Percentiles rank a stretch among this genome's conserved stretches.
phyloP scores from a whole-genome alignment of 2,797 vertebrate species.

The Tokudaia tokunoshimensis region DNA sequence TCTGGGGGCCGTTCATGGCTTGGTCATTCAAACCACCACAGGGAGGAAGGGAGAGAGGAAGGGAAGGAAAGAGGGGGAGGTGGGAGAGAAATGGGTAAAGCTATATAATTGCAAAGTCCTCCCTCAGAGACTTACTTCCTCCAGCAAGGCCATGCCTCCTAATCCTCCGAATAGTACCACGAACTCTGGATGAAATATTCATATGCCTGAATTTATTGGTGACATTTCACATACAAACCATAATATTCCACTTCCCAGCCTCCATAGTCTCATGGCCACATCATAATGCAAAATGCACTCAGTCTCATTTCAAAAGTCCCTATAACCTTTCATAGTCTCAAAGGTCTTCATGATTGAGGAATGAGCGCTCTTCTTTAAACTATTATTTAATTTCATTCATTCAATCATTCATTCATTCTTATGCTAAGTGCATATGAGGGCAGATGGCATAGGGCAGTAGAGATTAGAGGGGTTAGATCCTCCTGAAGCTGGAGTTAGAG shows the following conservation, averaged over 20 bases:
- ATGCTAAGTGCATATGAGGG: background rate
- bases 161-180: background rate
- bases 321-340: background rate
- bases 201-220: background rate
- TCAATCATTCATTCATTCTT: background rate
- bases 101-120: background rate
- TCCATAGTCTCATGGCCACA: background rate
- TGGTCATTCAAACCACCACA: background rate
- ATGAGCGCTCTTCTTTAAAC: no score
- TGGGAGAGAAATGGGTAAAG: background rate
- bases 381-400: background rate
- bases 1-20: background rate
- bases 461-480: background rate
- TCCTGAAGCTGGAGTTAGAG: background rate
- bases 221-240: background rate
- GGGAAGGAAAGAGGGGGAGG: background rate
- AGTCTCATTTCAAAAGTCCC: background rate
- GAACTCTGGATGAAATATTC: background rate
- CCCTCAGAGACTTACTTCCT: background rate
- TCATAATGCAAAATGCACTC: background rate
- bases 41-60: background rate
- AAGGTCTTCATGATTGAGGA: background rate
- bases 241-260: background rate
- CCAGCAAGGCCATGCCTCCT: background rate
- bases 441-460: background rate